Percentiles rank a stretch among this genome's conserved stretches.
These are phyloP conservation scores for Crocallis elinguaria DNA, from an alignment of 2,888 invertebrate species.

Conservation along the genomic window DNA sequence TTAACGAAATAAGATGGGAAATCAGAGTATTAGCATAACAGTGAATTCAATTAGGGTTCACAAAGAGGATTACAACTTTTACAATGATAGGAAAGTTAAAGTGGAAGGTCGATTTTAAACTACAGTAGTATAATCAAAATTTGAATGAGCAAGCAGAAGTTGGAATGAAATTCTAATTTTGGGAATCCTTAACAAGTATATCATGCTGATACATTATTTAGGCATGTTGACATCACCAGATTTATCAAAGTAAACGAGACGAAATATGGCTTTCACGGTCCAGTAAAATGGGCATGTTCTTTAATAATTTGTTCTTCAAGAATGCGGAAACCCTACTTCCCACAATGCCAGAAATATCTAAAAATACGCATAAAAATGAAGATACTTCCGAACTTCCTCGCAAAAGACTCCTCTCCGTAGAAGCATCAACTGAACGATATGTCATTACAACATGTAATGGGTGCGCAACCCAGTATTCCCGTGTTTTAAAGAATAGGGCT, in stretches of 20 bases:
- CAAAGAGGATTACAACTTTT: slow-evolving; percentile 85
- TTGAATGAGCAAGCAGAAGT: slow-evolving; percentile 72
- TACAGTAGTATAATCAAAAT: slow-evolving; percentile 81
- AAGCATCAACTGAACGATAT: too few relatives aligned
- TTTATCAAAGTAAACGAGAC: background rate
- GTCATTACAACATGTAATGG: too few relatives aligned
- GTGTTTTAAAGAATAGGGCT: too few relatives aligned
- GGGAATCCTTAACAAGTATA: slow-evolving; percentile 36
- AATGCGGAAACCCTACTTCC: too few relatives aligned
- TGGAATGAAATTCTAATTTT: slow-evolving; percentile 68
- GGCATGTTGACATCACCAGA: slow-evolving; percentile 3
- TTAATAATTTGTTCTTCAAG: too few relatives aligned
- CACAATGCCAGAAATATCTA: too few relatives aligned
- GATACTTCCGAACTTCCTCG: too few relatives aligned
- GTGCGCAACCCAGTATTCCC: too few relatives aligned
- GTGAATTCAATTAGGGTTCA: slow-evolving; percentile 83
- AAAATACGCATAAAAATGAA: too few relatives aligned
- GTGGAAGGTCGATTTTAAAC: slow-evolving; percentile 74
- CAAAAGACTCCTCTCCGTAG: too few relatives aligned
- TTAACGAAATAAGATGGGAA: slow-evolving; percentile 85
- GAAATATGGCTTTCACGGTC: too few relatives aligned
- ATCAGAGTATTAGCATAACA: slow-evolving; percentile 85
- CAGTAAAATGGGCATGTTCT: too few relatives aligned
- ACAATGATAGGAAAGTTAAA: slow-evolving; percentile 82
- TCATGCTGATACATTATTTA: slow-evolving; percentile 7